These are phyloP conservation scores for Bombus fervidus DNA, from an alignment of 1,140 invertebrate genomes.

Conservation along the genomic window DNA sequence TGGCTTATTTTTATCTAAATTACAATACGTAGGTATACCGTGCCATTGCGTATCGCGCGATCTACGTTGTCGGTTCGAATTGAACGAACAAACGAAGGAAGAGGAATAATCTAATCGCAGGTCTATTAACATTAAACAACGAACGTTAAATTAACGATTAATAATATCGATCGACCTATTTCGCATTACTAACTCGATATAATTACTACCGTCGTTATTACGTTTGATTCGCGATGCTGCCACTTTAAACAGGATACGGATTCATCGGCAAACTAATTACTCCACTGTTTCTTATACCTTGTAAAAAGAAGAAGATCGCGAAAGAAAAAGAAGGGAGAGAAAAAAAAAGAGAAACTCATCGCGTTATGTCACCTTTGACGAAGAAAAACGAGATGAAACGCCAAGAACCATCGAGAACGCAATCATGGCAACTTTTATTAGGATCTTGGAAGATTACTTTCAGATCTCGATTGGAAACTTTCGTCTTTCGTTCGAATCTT, in stretches of 20 bases:
- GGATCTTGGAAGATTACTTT: conserved; percentile 17
- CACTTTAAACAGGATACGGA: not conserved
- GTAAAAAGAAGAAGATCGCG: not conserved
- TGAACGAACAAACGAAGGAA: too few species aligned
- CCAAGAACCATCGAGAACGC: not conserved
- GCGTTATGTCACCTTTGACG: not conserved
- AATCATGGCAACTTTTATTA: conserved; percentile 29
- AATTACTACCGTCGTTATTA: not conserved
- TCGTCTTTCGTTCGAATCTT: not conserved
- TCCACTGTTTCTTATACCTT: not conserved
- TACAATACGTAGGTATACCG: too few species aligned
- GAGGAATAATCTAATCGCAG: too few species aligned
- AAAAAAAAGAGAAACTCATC: not conserved
- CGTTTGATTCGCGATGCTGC: not conserved
- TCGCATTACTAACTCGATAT: not conserved
- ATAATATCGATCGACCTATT: not conserved
- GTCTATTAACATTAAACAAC: too few species aligned
- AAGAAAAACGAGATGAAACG: not conserved
- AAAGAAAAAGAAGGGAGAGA: too few species aligned
- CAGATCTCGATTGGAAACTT: not conserved
- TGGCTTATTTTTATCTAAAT: too few species aligned
- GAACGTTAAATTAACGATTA: too few species aligned
- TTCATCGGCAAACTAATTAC: not conserved
- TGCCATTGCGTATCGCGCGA: too few species aligned
- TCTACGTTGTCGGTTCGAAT: too few species aligned